Evolutionary conservation across 2,888 invertebrate genomes (phyloP), one percentile per base, ranked within the genome.

Genomic region (Catocala nupta): DNA sequence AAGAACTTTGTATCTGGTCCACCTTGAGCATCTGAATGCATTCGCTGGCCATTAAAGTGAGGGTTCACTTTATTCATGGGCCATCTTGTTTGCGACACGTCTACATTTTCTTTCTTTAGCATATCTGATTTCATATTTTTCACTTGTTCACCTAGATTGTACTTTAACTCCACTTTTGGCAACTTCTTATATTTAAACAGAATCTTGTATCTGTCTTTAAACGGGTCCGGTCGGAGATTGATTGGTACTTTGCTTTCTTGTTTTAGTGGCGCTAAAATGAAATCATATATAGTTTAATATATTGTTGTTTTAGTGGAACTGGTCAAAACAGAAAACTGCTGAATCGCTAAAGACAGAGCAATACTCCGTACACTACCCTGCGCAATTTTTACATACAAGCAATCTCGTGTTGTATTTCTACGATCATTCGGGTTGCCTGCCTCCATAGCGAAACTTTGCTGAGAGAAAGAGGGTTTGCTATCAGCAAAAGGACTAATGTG

Each of bases 71-170:
- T 86, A 44, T 81, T 84, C 56, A 78, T 59, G 0, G 90, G 90
- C 92, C 92, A 91, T 67, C 89, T 86, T 47, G 88, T 86, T 63
- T 85, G 89, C 0, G 87, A 85, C 8, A 87, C 72, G 49, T 88
- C 88, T 6, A 81, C 65, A 10, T 75, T 80, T 47, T 89, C 87
- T 45, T 69, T 63, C 72, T 82, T 89, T 0, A 81, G 39, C 55
- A 75, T 68, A 10, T 88, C 85, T 36, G 85, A 75, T 63, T 87
- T 91, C 59, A 77, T 84, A 57, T 90, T 86, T 67, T 86, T 92
- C 0, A 91, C 84, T 70, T 90, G 90, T 63, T 93, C 91, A 43
- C 88, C 80, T 43, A 90, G 76, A 63, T 89, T 89, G 51, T 92
- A 91, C 63, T 80, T 85, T n/a, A 92, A 70, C 71, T 91, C 83